Conservation (phyloP, 2,888 invertebrate species). For the Trachelus iudaicus region DNA sequence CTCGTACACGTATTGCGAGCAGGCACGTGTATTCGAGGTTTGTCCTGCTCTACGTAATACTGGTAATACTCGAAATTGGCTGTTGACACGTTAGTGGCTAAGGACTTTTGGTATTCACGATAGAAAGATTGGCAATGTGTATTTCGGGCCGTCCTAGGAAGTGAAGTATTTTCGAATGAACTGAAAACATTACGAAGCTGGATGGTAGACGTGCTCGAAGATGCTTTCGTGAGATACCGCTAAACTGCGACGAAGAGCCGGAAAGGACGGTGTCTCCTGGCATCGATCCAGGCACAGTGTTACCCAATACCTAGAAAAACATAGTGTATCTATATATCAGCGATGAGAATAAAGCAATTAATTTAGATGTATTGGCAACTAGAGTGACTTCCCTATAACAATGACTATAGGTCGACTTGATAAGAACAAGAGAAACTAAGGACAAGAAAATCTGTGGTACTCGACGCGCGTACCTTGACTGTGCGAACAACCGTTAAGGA, state of each 20-base stretch:
- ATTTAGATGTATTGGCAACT: not conserved
- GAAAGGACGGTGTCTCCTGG: not conserved
- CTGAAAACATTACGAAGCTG: not conserved
- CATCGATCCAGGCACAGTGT: not conserved
- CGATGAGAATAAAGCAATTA: not conserved
- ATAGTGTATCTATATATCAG: not conserved
- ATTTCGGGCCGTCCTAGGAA: not conserved
- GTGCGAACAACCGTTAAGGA: not conserved
- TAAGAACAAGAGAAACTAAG: not conserved
- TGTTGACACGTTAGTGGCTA: not conserved
- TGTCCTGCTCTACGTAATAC: not conserved
- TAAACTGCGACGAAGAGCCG: not conserved
- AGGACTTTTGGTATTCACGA: not conserved
- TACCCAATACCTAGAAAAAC: not conserved
- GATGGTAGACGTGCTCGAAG: not conserved
- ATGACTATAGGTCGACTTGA: not conserved
- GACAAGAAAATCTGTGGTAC: not conserved
- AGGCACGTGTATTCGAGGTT: not conserved
- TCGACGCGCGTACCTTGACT: not conserved
- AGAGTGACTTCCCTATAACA: not conserved
- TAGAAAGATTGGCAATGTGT: not conserved
- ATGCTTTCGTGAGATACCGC: not conserved
- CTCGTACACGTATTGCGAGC: not conserved
- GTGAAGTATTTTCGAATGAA: not conserved
- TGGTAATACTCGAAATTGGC: not conserved